Percentiles rank a stretch among this genome's conserved stretches.
Evolutionary conservation across 1,140 invertebrate species (phyloP).

Genomic region (Oncopodura yosiiana): DNA sequence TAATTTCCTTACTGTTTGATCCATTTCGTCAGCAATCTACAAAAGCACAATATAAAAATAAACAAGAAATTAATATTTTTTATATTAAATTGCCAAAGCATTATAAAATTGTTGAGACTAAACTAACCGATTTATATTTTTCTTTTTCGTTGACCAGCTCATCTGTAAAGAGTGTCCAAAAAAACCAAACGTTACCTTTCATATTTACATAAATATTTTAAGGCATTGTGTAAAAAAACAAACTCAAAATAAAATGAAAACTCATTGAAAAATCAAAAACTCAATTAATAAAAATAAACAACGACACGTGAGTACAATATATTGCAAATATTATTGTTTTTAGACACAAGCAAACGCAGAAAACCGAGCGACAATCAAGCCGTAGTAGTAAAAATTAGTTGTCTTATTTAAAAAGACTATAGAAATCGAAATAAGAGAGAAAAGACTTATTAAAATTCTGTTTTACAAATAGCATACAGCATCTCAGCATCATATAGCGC

Average conservation of each 20-base stretch:
- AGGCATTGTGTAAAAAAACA: too few species aligned
- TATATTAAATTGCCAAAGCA: too few species aligned
- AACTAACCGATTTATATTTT: conserved; percentile 88
- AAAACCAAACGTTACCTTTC: neutral
- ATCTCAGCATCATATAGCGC: too few species aligned
- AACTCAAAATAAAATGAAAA: neutral
- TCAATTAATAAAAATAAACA: neutral
- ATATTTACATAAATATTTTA: neutral
- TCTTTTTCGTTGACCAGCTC: conserved; percentile 91
- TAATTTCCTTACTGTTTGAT: too few species aligned
- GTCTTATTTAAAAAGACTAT: too few species aligned
- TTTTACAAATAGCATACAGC: too few species aligned
- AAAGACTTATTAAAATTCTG: too few species aligned
- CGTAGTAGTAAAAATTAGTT: too few species aligned
- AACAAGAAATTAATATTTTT: too few species aligned
- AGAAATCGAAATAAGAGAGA: too few species aligned
- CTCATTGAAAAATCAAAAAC: neutral
- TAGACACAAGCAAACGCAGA: neutral
- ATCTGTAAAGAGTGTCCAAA: conserved; percentile 59
- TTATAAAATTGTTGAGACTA: too few species aligned
- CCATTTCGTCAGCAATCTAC: conserved; percentile 77
- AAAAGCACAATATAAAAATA: too few species aligned
- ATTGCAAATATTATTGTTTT: neutral
- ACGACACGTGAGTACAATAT: neutral
- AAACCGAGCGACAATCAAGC: neutral